Evolutionary conservation across 2,888 invertebrate species (phyloP), one percentile per base, ranked within the genome.

Genomic region (Rotaria sp.): DNA sequence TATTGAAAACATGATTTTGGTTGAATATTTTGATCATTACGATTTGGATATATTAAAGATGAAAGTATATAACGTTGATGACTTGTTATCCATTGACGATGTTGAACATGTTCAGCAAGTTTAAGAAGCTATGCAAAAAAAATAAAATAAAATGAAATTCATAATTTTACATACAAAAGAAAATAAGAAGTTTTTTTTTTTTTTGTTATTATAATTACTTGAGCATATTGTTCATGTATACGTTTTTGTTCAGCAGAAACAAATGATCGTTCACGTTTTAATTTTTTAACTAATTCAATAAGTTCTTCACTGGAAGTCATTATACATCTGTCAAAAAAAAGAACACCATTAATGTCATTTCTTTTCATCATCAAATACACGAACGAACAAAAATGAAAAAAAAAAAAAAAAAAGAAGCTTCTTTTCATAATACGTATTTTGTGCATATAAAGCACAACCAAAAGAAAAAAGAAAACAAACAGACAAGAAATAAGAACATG

Each of bases 1-100:
- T 89, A 87, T 90, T 90, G 24, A 88, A 87, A 87, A 89, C 86
- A 86, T 45, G 59, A 57, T 86, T 86, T 52, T 48, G 75, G 50
- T 74, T 41, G 67, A 52, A 50, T 75, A 57, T 85, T 74, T 85
- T 45, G 55, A 75, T 41, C 86, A 52, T 26, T 85, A 75, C 35
- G 75, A 45, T 75, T 75, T 45, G 75, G 38, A 75, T 75, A 85
- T 15, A 86, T 86, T 26, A 86, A 50, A 11, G 85, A 85, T 24
- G 85, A 55, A 41, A 86, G 80, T 55, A 86, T 85, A 30, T 35
- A 59, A 85, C 85, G 86, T 57, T 86, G 86, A 21, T 41, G 48
- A 35, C 26, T 24, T 45, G 85, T 55, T n/a, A 86, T 48, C 86
- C 86, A 86, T 84, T 85, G 85, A 55, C 75, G 84, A 52, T 74